Evolutionary conservation across 2,113 vertebrate genomes (phyloP).

Genomic region (Vulpes lagopus): DNA sequence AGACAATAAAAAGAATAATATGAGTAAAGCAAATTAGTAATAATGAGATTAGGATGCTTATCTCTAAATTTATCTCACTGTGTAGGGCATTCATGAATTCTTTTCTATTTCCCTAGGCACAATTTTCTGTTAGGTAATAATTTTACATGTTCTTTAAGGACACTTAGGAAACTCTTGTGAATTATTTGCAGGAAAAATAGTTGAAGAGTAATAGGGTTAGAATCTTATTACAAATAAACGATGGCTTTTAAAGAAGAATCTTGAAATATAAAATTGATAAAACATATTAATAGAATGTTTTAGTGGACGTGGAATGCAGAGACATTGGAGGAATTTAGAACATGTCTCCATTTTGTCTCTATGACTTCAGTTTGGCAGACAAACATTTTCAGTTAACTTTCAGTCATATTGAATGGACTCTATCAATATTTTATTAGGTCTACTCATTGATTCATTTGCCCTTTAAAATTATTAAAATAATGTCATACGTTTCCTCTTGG

Average conservation of each 20-base stretch:
- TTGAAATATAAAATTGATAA: background rate
- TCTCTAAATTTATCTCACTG: background rate
- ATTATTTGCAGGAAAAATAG: slow-evolving; percentile 26
- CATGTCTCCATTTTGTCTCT: background rate
- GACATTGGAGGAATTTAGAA: background rate
- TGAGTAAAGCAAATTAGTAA: background rate
- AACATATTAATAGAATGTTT: background rate
- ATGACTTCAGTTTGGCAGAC: background rate
- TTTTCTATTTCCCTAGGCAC: background rate
- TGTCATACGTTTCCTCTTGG: slow-evolving; percentile 23
- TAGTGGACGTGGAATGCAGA: background rate
- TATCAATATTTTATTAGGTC: slow-evolving; percentile 41
- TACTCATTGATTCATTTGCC: background rate
- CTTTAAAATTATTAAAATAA: slow-evolving; percentile 58
- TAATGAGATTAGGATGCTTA: background rate
- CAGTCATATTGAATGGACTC: background rate
- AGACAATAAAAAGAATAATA: background rate
- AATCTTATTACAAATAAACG: background rate
- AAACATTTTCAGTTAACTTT: slow-evolving; percentile 19
- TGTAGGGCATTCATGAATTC: background rate
- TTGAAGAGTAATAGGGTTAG: background rate
- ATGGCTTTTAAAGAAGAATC: background rate
- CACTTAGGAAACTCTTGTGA: background rate
- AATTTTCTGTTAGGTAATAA: slow-evolving; percentile 18
- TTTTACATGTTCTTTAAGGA: background rate